Percentiles rank a stretch among this genome's conserved stretches.
These are phyloP conservation scores for Rhabdomys dilectus DNA, from an alignment of 2,113 vertebrate species.

Conservation along the genomic window DNA sequence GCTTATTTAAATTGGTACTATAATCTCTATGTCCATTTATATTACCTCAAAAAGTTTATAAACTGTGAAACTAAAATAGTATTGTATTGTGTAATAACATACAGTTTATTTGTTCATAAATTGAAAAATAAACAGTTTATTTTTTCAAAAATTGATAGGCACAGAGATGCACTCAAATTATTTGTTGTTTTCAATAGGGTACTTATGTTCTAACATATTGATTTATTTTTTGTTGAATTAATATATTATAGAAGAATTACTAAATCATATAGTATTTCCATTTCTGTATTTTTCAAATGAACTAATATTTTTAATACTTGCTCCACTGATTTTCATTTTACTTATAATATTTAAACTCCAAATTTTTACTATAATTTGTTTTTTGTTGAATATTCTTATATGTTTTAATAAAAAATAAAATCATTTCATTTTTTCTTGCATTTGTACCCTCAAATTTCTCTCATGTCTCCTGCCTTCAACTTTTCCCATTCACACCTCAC, in stretches of 20 bases:
- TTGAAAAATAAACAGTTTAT: no score
- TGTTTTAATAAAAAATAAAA: not conserved
- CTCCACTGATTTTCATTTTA: not conserved
- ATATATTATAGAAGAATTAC: not conserved
- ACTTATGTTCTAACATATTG: not conserved
- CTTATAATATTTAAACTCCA: not conserved
- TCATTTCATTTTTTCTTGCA: not conserved
- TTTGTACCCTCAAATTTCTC: not conserved
- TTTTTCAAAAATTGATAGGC: no score
- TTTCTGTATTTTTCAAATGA: not conserved
- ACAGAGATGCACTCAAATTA: not conserved
- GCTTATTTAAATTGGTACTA: not conserved
- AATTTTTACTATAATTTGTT: not conserved
- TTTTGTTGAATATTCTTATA: not conserved
- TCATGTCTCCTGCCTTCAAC: not conserved
- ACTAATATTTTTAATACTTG: not conserved
- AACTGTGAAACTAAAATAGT: no score
- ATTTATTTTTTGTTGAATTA: not conserved
- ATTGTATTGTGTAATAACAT: not conserved
- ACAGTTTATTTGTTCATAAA: not conserved
- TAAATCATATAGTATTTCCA: not conserved
- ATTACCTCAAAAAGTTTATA: not conserved
- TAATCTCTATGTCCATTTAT: not conserved
- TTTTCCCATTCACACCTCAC: not conserved
- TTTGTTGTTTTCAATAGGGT: not conserved